phyloP scores from a whole-genome alignment of 1,140 invertebrate genomes.

The Capitella teleta region DNA sequence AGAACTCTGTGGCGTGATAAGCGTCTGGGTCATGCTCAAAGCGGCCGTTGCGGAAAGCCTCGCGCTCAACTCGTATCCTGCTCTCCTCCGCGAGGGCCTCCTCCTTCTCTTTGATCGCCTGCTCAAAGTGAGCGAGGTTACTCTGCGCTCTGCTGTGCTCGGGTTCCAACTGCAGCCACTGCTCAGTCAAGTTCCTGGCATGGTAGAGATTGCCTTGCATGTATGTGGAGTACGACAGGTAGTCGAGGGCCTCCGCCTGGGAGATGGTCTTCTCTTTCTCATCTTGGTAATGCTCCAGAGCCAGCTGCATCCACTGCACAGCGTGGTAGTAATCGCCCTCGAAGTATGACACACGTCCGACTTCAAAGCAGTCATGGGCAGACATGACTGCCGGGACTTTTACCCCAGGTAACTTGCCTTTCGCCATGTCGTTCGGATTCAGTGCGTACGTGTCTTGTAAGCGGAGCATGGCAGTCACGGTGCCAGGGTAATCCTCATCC shows the following conservation, averaged over 20 bases:
- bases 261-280: conserved; percentile 49
- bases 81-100: no score
- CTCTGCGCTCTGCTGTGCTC: conserved; percentile 68
- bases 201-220: conserved; percentile 41
- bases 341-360: conserved; percentile 85
- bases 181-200: conserved; percentile 9
- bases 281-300: conserved; percentile 54
- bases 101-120: conserved; percentile 47
- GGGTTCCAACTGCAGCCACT: no score
- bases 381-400: no score
- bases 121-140: conserved; percentile 76
- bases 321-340: conserved; percentile 90
- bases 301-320: conserved; percentile 88
- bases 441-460: conserved; percentile 96
- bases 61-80: no score
- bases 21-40: conserved; percentile 23
- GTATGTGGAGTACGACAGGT: conserved; percentile 87
- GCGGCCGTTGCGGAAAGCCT: no score
- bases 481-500: conserved; percentile 79
- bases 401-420: conserved; percentile 74
- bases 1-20: conserved; percentile 29
- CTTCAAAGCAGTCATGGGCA: conserved; percentile 90
- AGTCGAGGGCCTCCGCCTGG: conserved; percentile 78
- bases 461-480: conserved; percentile 81
- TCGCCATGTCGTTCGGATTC: conserved; percentile 74